Base-by-base conservation (phyloP, 2,888 invertebrate species). In the Spodoptera picta region DNA sequence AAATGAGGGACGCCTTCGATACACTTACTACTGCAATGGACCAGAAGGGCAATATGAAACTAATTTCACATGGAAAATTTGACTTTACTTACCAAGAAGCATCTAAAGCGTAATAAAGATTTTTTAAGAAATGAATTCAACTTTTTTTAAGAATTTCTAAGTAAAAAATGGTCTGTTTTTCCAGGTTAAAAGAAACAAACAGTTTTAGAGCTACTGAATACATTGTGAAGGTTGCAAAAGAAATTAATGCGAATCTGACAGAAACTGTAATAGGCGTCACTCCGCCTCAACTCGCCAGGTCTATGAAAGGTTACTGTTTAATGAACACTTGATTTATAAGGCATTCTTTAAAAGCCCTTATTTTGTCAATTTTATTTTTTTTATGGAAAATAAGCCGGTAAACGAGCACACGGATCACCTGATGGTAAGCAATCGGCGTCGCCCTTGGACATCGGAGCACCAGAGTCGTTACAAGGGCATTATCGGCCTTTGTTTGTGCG, bases 1-100 rank as follows among this genome's bases (percentile, higher is more conserved):
- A 88, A 49, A 92, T 90, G 91, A 65, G 84, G 45, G 87, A 90
- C 69, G 91, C 89, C 0, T 93, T 93, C 65, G 80, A 79, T 4
- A 79, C 90, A 53, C 74, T 93, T 58, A 90, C 87, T 0, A 82
- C 84, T 24, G 77, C 87, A 0, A 94, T 94, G 93, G 60, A 79
- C 4, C 83, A 85, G 24, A 92, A 89, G 68, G 91, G 87, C 9
- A 65, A 79, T 10, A 75, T 80, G 4, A 74, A 81, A 4, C 78
- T 93, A 41, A 23, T 92, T 31, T 60, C 75, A 0, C 80, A 89
- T 65, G 92, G 90, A 27, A 90, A 92, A 76, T 92, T 86, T 67
- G 69, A 73, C 2, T 87, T 90, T 72, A 86, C 84, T 0, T 92
- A 88, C 67, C 56, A 52, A 2, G 86, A 90, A 59, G 93, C 79